Conservation (phyloP, 1,140 invertebrate species). For the Bombus impatiens region DNA sequence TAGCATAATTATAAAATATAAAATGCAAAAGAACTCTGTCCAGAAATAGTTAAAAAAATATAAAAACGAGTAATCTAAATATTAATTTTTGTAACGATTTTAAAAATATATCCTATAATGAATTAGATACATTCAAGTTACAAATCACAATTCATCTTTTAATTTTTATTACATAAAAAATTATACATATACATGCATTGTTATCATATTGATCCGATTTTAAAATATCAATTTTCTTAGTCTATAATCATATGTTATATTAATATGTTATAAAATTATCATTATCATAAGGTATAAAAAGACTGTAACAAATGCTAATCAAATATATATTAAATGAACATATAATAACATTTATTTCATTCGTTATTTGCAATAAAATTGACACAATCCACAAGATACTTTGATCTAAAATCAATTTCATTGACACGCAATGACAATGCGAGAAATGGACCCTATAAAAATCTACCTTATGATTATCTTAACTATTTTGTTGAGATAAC, state of each 20-base stretch:
- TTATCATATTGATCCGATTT: not conserved
- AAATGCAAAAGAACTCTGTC: not conserved
- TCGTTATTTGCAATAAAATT: not conserved
- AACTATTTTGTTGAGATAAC: slow-evolving; percentile 76
- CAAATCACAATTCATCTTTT: not conserved
- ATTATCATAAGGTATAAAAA: not conserved
- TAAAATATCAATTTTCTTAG: not conserved
- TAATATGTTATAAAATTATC: not conserved
- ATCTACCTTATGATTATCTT: not conserved
- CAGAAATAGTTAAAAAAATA: not conserved
- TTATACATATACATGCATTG: slow-evolving; percentile 8
- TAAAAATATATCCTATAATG: not conserved
- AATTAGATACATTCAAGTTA: not conserved
- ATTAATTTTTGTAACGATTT: not conserved
- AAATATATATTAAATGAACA: slow-evolving; percentile 4
- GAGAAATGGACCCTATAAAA: not conserved
- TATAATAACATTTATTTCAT: slow-evolving; percentile 1
- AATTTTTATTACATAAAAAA: slow-evolving; percentile 31
- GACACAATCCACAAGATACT: not conserved
- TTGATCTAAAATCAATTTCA: not conserved
- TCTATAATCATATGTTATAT: not conserved
- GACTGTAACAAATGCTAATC: not conserved
- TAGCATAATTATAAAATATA: not conserved
- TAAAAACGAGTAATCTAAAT: not conserved
- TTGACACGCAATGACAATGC: not conserved